Percentiles rank a stretch among this genome's conserved stretches.
Evolutionary conservation across 2,113 vertebrate species (phyloP).

Genomic region (Psittacula cyanocephala): DNA sequence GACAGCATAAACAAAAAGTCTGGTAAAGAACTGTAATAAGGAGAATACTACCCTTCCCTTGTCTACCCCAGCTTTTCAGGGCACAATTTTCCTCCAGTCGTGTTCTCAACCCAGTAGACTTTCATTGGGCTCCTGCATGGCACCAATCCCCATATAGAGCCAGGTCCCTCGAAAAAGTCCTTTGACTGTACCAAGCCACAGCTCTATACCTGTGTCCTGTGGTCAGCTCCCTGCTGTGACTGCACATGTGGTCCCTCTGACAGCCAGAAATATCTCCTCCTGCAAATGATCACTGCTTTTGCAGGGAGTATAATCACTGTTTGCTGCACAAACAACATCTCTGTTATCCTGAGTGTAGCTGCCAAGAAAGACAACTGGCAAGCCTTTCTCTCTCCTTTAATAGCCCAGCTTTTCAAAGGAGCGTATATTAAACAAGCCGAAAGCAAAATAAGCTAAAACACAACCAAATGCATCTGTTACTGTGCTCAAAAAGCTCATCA

Average conservation of each 20-base stretch:
- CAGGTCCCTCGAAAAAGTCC: neutral
- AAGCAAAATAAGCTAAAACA: neutral
- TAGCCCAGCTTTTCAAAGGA: neutral
- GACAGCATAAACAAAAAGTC: neutral
- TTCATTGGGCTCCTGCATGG: neutral
- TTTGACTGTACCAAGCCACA: neutral
- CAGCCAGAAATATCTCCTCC: neutral
- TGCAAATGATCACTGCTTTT: neutral
- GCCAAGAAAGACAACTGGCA: neutral
- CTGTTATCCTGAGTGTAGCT: neutral
- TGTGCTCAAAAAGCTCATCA: neutral
- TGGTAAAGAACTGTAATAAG: neutral
- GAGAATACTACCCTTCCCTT: neutral
- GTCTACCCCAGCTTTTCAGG: neutral
- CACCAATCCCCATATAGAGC: neutral
- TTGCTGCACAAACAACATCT: neutral
- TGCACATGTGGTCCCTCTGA: rapidly evolving
- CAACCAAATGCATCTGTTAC: neutral
- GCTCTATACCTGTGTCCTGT: neutral
- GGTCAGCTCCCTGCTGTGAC: neutral
- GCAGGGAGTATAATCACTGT: neutral
- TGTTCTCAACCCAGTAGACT: neutral
- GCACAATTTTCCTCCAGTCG: neutral
- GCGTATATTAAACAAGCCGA: neutral
- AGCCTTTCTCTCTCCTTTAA: neutral